Conservation (phyloP, 2,888 invertebrate genomes). For the Drosophila fulvimacula region DNA sequence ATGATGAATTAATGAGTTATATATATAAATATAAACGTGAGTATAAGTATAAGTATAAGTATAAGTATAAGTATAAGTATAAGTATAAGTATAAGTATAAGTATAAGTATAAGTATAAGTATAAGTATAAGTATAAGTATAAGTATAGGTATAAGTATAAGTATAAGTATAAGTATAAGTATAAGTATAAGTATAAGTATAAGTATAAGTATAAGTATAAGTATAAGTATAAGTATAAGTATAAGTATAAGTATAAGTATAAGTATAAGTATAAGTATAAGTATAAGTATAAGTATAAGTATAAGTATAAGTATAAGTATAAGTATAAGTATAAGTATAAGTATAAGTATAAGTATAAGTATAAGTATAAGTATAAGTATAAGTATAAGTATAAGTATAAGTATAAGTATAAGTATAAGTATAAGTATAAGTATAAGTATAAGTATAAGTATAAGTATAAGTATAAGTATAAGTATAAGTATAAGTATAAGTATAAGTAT, state of each 20-base stretch:
- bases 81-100: constrained; percentile 1
- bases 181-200: constrained; percentile 1
- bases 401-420: constrained; percentile 3
- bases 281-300: not conserved
- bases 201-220: constrained; percentile 2
- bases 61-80: not conserved
- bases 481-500: constrained; percentile 1
- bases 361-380: too few relatives aligned
- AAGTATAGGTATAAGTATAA: too few relatives aligned
- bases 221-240: constrained; percentile 1
- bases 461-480: not conserved
- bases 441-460: constrained; percentile 4
- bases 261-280: too few relatives aligned
- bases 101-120: constrained; percentile 1
- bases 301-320: not conserved
- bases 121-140: constrained; percentile 1
- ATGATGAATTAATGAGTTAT: too few relatives aligned
- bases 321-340: not conserved
- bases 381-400: too few relatives aligned
- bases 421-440: too few relatives aligned
- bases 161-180: too few relatives aligned
- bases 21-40: too few relatives aligned
- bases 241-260: not conserved
- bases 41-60: not conserved
- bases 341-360: too few relatives aligned